Conservation (phyloP, 1,140 invertebrate species). For the Pogonomyrmex barbatus region DNA sequence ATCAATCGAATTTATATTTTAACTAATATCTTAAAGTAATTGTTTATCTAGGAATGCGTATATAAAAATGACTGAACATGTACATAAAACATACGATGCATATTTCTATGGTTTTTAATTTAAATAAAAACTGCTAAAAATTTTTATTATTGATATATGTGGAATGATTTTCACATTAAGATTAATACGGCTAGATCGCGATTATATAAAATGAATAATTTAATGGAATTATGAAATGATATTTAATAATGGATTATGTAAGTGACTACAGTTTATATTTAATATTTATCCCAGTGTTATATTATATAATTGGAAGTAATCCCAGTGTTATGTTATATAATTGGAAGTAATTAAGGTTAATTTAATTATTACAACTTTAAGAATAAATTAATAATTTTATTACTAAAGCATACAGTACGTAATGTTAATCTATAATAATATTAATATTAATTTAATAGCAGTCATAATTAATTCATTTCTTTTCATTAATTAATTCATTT, state of each 20-base stretch:
- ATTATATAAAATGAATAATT: background rate
- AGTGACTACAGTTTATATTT: background rate
- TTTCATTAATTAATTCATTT: background rate
- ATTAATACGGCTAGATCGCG: background rate
- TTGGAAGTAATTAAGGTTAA: background rate
- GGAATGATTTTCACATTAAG: background rate
- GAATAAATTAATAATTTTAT: background rate
- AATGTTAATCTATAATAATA: background rate
- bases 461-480: background rate
- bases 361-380: slow-evolving; percentile 12
- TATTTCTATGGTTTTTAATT: background rate
- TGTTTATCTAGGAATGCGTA: background rate
- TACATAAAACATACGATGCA: background rate
- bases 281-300: background rate
- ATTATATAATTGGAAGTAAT: too few relatives aligned
- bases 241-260: slow-evolving; percentile 23
- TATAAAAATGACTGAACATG: background rate
- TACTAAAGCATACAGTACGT: background rate
- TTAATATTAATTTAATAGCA: background rate
- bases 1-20: background rate
- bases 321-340: background rate
- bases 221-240: background rate
- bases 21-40: background rate
- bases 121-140: background rate
- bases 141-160: background rate